Evolutionary conservation across 2,797 vertebrate species (phyloP).

Genomic region (Bradypodion pumilum): DNA sequence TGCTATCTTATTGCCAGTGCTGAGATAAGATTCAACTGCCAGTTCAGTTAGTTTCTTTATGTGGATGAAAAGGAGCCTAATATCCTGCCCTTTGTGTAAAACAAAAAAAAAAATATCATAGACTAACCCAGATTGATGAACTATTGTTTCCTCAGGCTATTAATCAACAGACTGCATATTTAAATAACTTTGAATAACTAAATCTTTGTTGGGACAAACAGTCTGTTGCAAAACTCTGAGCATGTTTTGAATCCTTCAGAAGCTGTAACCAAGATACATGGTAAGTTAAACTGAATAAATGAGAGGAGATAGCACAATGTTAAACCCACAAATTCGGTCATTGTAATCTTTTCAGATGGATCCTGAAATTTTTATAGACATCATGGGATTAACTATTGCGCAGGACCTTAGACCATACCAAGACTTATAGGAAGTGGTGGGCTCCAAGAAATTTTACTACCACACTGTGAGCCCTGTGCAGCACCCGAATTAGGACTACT

Average conservation of each 20-base stretch:
- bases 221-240: background rate
- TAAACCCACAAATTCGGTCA: background rate
- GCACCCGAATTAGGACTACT: too few relatives aligned
- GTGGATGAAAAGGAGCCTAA: background rate
- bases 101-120: too few relatives aligned
- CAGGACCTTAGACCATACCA: too few relatives aligned
- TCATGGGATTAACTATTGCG: too few relatives aligned
- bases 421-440: too few relatives aligned
- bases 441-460: too few relatives aligned
- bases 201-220: background rate
- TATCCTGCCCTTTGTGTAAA: background rate
- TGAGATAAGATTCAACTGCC: background rate
- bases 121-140: background rate
- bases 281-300: background rate
- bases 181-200: too few relatives aligned
- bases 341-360: background rate
- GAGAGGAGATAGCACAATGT: background rate
- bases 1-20: background rate
- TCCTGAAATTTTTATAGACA: too few relatives aligned
- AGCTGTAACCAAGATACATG: background rate
- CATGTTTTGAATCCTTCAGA: background rate
- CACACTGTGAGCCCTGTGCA: too few relatives aligned
- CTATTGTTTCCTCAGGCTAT: background rate
- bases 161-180: background rate
- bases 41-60: background rate